These are phyloP conservation scores for Ormia ochracea DNA, from an alignment of 2,888 invertebrate species.

Conservation along the genomic window DNA sequence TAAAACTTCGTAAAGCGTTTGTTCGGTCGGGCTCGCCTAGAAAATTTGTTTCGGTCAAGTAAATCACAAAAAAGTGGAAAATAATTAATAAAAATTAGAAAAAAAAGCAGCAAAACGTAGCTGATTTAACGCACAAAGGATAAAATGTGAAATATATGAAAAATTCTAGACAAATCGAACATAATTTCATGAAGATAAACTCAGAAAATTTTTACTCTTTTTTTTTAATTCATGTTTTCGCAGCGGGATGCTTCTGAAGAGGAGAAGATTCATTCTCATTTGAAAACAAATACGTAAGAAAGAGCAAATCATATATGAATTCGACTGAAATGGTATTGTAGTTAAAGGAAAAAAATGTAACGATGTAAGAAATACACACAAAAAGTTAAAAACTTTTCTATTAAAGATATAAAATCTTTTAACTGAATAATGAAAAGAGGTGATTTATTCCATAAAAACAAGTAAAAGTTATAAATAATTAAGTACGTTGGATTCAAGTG, in stretches of 20 bases:
- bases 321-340: slow-evolving; percentile 57
- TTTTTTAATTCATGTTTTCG: slow-evolving; percentile 57
- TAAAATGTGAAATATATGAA: slow-evolving; percentile 33
- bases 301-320: slow-evolving; percentile 36
- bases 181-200: slow-evolving; percentile 45
- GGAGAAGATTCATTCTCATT: slow-evolving; percentile 43
- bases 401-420: slow-evolving; percentile 16
- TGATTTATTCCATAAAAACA: neutral
- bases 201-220: slow-evolving; percentile 50
- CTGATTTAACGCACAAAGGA: slow-evolving; percentile 49
- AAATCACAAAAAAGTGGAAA: slow-evolving; percentile 50
- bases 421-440: slow-evolving; percentile 15
- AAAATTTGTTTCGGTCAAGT: slow-evolving; percentile 60
- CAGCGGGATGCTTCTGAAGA: slow-evolving; percentile 57
- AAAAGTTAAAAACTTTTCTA: slow-evolving; percentile 52
- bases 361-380: slow-evolving; percentile 63
- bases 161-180: slow-evolving; percentile 20
- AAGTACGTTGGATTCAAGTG: neutral
- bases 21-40: slow-evolving; percentile 61
- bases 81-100: slow-evolving; percentile 57
- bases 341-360: slow-evolving; percentile 52
- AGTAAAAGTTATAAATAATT: neutral
- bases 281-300: slow-evolving; percentile 50
- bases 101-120: slow-evolving; percentile 33
- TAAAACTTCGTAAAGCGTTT: slow-evolving; percentile 59